Percentiles rank a stretch among this genome's conserved stretches.
phyloP scores from a whole-genome alignment of 2,888 invertebrate species.

The Leucania comma region DNA sequence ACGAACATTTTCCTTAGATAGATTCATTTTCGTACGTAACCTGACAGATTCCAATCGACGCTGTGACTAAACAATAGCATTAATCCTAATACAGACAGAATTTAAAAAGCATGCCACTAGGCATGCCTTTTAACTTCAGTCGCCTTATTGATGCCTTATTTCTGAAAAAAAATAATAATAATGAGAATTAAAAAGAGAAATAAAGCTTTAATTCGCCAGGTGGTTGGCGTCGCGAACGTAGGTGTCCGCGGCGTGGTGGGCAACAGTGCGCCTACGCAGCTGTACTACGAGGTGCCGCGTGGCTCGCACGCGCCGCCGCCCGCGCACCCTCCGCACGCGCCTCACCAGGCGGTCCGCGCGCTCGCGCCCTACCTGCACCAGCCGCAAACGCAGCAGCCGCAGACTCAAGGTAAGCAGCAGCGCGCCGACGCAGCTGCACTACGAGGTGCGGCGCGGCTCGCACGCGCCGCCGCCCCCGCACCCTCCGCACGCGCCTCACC shows the following conservation, averaged over 20 bases:
- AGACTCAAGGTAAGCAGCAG: conserved; percentile 81
- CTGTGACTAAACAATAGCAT: too few relatives aligned
- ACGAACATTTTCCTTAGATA: too few relatives aligned
- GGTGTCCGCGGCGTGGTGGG: conserved; percentile 83
- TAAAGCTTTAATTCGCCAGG: conserved; percentile 65
- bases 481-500: conserved; percentile 45
- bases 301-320: conserved; percentile 35
- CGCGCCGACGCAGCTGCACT: conserved; percentile 86
- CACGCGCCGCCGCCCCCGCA: conserved; percentile 27
- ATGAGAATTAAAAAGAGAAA: too few relatives aligned
- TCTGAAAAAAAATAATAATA: too few relatives aligned
- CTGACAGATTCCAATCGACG: too few relatives aligned
- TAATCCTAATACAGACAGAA: too few relatives aligned
- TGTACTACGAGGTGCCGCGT: conserved; percentile 87
- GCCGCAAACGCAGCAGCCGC: conserved; percentile 59
- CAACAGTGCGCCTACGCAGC: conserved; percentile 86
- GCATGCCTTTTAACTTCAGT: too few relatives aligned
- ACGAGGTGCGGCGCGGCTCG: conserved; percentile 81
- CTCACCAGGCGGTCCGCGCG: conserved; percentile 72
- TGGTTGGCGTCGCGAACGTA: conserved; percentile 83
- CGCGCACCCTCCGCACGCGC: conserved; percentile 17
- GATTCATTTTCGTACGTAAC: too few relatives aligned
- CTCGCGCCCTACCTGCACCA: conserved; percentile 84
- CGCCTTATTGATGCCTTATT: too few relatives aligned
- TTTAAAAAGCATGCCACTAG: too few relatives aligned